phyloP scores from a whole-genome alignment of 2,888 invertebrate species.

The Temnothorax unifasciatus region DNA sequence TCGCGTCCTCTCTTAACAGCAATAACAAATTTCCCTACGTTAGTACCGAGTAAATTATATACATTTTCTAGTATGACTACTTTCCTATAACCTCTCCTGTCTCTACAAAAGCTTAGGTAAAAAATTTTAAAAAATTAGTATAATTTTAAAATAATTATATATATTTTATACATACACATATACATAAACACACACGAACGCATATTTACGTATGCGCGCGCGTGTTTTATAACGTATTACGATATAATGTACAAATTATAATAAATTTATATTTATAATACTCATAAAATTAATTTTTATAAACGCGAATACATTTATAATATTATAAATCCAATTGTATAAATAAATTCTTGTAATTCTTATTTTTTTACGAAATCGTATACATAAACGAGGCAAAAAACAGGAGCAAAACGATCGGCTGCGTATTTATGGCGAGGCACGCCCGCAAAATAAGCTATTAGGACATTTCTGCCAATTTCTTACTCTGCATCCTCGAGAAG shows the following conservation, averaged over 20 bases:
- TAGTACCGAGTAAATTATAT: background rate
- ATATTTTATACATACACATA: no score
- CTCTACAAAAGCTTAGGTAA: background rate
- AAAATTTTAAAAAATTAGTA: background rate
- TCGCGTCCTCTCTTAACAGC: background rate
- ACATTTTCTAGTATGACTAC: no score
- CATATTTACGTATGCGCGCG: no score
- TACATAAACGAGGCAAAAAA: background rate
- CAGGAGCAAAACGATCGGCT: slow-evolving; percentile 53
- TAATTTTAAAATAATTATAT: no score
- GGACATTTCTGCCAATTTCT: slow-evolving; percentile 34
- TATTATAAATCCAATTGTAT: background rate
- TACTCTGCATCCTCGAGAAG: slow-evolving; percentile 11
- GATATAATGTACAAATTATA: no score
- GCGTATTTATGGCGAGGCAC: slow-evolving; percentile 62
- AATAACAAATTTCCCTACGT: background rate
- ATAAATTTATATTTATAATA: background rate
- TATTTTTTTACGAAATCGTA: background rate
- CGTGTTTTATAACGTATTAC: no score
- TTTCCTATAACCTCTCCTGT: background rate
- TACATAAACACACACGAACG: no score
- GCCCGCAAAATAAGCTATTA: slow-evolving; percentile 65
- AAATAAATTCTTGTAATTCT: background rate
- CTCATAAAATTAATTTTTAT: background rate
- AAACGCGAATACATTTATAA: background rate